A percentile compares a stretch with the other conserved stretches of the same genome.
phyloP scores from a whole-genome alignment of 92 coral and sea anemone species.

The Porites cylindrica region DNA sequence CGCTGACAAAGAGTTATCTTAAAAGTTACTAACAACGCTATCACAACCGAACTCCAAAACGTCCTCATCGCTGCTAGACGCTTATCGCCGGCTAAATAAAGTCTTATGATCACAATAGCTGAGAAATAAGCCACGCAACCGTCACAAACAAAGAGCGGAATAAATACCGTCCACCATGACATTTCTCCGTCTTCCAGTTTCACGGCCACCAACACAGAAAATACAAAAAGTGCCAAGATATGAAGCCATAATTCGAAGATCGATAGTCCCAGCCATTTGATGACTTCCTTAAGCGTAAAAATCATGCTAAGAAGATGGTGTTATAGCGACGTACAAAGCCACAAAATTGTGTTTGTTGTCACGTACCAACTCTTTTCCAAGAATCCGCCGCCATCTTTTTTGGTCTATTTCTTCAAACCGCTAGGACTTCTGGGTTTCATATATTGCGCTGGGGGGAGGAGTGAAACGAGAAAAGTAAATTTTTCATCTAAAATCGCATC shows the following conservation, averaged over 20 bases:
- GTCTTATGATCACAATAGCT: conserved; percentile 95
- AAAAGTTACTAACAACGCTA: conserved; percentile 74
- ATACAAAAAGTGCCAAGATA: conserved; percentile 73
- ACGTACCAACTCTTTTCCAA: conserved; percentile 29
- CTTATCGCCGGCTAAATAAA: conserved; percentile 79
- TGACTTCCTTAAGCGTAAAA: conserved; percentile 87
- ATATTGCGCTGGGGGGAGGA: background rate
- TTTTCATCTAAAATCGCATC: background rate
- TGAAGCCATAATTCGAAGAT: conserved; percentile 97
- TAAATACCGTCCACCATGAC: conserved; percentile 98
- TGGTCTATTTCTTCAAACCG: conserved; percentile 15
- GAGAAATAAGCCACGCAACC: conserved; percentile 96
- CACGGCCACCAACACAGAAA: conserved; percentile 87
- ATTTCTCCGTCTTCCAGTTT: conserved; percentile 79
- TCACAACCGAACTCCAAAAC: conserved; percentile 81
- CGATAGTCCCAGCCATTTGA: conserved; percentile 95
- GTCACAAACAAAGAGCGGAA: conserved; percentile 93
- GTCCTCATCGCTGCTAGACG: conserved; percentile 93
- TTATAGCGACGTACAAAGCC: conserved; percentile 20
- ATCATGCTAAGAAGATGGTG: conserved; percentile 57
- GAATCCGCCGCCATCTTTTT: conserved; percentile 49
- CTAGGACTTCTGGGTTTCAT: conserved; percentile 32
- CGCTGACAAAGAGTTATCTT: conserved; percentile 87
- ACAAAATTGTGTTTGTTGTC: conserved; percentile 36
- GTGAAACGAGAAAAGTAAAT: background rate